phyloP scores from a whole-genome alignment of 2,113 vertebrate species.

The Ascaphus truei region DNA sequence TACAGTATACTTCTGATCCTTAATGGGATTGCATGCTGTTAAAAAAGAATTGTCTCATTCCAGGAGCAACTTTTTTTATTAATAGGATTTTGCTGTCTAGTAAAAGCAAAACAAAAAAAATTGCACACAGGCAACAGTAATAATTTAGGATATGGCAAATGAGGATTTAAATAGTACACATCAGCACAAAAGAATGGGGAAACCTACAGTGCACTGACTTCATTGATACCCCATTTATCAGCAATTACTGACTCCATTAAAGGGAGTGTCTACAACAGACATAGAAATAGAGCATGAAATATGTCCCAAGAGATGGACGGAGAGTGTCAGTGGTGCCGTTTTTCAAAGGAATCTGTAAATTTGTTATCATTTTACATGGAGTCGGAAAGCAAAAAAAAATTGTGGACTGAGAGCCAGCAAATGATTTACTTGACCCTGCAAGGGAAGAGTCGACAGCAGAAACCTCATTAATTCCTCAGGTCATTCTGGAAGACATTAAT shows the following conservation, averaged over 20 bases:
- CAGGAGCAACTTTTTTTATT: background rate
- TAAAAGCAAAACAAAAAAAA: constrained; percentile 35
- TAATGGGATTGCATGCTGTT: background rate
- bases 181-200: constrained; percentile 76
- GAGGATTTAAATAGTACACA: constrained; percentile 63
- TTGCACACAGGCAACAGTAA: constrained; percentile 41
- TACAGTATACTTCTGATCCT: background rate
- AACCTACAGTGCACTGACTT: constrained; percentile 75
- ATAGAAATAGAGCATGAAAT: constrained; percentile 76
- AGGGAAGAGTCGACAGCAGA: constrained; percentile 80
- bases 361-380: constrained; percentile 82
- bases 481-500: constrained; percentile 93
- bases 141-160: constrained; percentile 57
- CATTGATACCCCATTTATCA: constrained; percentile 88
- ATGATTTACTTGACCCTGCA: constrained; percentile 96
- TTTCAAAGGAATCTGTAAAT: constrained; percentile 84
- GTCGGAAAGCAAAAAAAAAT: constrained; percentile 67
- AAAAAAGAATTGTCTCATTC: background rate
- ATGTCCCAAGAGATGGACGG: constrained; percentile 79
- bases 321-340: constrained; percentile 84
- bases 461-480: constrained; percentile 97
- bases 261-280: constrained; percentile 77
- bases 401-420: constrained; percentile 74
- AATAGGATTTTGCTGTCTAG: background rate
- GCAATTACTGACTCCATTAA: constrained; percentile 84